Evolutionary conservation across 1,140 invertebrate genomes (phyloP), one percentile per base, ranked within the genome.

Genomic region (Paralvinella palmiformis): DNA sequence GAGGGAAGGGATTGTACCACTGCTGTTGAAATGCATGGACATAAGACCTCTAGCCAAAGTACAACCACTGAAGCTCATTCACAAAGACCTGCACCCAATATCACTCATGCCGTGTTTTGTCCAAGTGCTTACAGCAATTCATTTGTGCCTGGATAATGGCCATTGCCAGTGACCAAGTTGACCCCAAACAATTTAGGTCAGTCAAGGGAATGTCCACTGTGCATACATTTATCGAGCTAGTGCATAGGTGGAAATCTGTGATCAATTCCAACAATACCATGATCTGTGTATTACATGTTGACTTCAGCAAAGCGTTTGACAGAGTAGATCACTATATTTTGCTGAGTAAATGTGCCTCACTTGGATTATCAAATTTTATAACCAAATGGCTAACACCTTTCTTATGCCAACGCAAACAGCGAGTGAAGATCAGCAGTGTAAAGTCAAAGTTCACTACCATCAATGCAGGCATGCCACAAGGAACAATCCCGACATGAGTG

Each of bases 201-300:
- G n/a, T 52, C 24, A 52, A 52, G 48, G 48, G 48, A 52, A 52
- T 29, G n/a, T 52, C n/a, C 48, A 52, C 48, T 2, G 48, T 52
- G 48, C 48, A 52, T 13, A n/a, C 48, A 52, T n/a, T 52, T 1
- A 20, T 52, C 48, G 48, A 22, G 48, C 48, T 52, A 52, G 48
- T 22, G n/a, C 48, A 52, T 29, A 20, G 1, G 48, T 52, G 48
- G 48, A 52, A 52, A 20, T 52, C 15, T 2, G 48, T 29, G 2
- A 22, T 52, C 48, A 7, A 52, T 20, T 17, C 48, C n/a, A 10
- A 22, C 1, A 29, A 29, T 27, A 52, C 48, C 48, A 52, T 10
- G 48, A 52, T 52, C 48, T 29, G 48, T n/a, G 15, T 52, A 10
- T 29, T 52, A 17, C 48, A 27, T n/a, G 48, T 52, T 52, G 48